These are phyloP conservation scores for Nomada fabriciana DNA, from an alignment of 2,888 invertebrate species.

Conservation along the genomic window DNA sequence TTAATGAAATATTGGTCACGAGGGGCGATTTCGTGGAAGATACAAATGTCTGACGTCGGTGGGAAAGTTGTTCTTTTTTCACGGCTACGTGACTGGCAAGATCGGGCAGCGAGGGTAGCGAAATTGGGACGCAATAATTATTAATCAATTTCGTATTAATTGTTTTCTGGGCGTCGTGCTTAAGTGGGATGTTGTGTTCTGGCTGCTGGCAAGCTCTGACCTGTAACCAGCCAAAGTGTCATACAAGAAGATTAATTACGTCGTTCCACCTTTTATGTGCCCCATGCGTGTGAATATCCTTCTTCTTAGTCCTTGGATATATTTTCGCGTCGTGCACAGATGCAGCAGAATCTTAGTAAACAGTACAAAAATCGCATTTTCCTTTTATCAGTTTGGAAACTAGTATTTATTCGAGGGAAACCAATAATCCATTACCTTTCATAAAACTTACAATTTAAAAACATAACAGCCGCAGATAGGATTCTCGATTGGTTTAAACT, in stretches of 20 bases:
- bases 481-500: constrained; percentile 17
- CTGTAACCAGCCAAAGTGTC: constrained; percentile 76
- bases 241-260: constrained; percentile 80
- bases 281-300: constrained; percentile 66
- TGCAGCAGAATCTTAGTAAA: constrained; percentile 22
- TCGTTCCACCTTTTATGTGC: constrained; percentile 68
- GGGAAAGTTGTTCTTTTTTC: constrained; percentile 39
- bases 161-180: constrained; percentile 76
- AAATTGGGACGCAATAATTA: constrained; percentile 77
- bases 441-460: constrained; percentile 11
- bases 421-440: not conserved
- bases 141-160: constrained; percentile 83
- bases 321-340: constrained; percentile 25
- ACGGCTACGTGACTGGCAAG: constrained; percentile 52
- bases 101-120: constrained; percentile 34
- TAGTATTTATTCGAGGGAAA: constrained; percentile 26
- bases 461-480: constrained; percentile 15
- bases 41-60: constrained; percentile 14
- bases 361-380: not conserved
- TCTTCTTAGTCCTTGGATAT: constrained; percentile 49
- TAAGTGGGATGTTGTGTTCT: constrained; percentile 82
- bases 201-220: constrained; percentile 73
- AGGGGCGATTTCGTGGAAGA: not conserved
- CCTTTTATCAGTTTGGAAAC: not conserved
- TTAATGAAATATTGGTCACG: not conserved